phyloP scores from a whole-genome alignment of 2,888 invertebrate species.

The Ophonus ardosiacus region DNA sequence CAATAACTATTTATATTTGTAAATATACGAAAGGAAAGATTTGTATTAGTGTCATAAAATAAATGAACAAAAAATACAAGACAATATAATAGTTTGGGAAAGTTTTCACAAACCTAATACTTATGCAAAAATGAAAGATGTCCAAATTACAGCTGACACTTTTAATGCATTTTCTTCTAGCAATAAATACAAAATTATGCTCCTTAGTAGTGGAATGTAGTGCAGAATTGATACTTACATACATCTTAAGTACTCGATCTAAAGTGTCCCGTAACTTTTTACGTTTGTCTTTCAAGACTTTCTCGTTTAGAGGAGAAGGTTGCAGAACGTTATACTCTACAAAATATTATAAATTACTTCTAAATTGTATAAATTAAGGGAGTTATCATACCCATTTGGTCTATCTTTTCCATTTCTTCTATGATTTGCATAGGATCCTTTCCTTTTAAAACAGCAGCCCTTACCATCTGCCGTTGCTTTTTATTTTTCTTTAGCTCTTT shows the following conservation, averaged over 20 bases:
- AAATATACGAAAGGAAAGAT: too few species aligned
- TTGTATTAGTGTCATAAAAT: too few species aligned
- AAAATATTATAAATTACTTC: conserved; percentile 69
- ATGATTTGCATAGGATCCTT: conserved; percentile 97
- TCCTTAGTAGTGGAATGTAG: neutral
- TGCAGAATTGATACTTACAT: conserved; percentile 84
- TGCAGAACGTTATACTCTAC: conserved; percentile 95
- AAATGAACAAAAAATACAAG: too few species aligned
- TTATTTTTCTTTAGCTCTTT: conserved; percentile 99
- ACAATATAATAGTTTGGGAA: too few species aligned
- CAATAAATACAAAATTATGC: too few species aligned
- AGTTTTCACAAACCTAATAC: too few species aligned
- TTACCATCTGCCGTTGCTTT: conserved; percentile 95
- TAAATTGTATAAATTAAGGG: neutral
- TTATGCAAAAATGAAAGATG: too few species aligned
- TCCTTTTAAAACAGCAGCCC: conserved; percentile 97
- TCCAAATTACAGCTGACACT: too few species aligned
- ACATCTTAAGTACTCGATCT: conserved; percentile 94
- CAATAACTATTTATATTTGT: too few species aligned
- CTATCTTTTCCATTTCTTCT: conserved; percentile 97
- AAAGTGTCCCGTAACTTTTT: conserved; percentile 97
- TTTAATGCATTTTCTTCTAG: too few species aligned
- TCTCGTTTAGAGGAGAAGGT: conserved; percentile 96
- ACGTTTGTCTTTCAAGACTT: conserved; percentile 96
- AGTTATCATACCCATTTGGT: conserved; percentile 92